Evolutionary conservation across 35 echinoderm and acorn worm species (phyloP).

Genomic region (Lytechinus variegatus): DNA sequence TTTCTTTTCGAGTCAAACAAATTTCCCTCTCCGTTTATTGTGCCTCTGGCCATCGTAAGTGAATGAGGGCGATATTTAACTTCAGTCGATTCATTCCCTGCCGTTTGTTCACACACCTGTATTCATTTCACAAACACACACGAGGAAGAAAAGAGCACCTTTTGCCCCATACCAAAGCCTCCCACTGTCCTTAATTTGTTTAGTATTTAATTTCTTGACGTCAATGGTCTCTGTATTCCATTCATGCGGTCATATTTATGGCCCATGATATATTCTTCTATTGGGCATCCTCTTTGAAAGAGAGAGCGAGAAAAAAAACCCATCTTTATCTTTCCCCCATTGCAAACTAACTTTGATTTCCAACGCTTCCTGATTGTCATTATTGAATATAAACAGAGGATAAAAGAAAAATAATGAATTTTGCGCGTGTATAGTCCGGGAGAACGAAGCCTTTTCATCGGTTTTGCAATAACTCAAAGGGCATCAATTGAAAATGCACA

Average conservation of each 20-base stretch:
- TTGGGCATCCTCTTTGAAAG: not conserved
- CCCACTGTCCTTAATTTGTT: not conserved
- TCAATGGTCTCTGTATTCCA: not conserved
- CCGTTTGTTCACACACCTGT: not conserved
- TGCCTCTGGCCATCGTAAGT: not conserved
- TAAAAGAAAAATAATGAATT: not conserved
- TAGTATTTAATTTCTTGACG: slow-evolving; percentile 14
- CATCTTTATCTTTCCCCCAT: not conserved
- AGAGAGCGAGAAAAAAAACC: not conserved
- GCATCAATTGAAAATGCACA: not conserved
- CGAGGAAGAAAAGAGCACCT: not conserved
- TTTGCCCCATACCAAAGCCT: not conserved
- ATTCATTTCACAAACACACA: slow-evolving; percentile 3
- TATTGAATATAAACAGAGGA: not conserved
- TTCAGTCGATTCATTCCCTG: slow-evolving; percentile 1
- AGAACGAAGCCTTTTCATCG: not conserved
- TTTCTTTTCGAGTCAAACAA: not conserved
- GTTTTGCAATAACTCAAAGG: not conserved
- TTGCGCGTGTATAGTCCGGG: not conserved
- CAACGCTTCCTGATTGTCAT: not conserved
- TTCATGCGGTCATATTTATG: not conserved
- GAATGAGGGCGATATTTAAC: slow-evolving; percentile 18
- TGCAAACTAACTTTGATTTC: not conserved
- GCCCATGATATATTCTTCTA: not conserved
- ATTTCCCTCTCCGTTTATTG: not conserved